Conservation (phyloP, 2,113 vertebrate genomes). For the Tinamus guttatus region DNA sequence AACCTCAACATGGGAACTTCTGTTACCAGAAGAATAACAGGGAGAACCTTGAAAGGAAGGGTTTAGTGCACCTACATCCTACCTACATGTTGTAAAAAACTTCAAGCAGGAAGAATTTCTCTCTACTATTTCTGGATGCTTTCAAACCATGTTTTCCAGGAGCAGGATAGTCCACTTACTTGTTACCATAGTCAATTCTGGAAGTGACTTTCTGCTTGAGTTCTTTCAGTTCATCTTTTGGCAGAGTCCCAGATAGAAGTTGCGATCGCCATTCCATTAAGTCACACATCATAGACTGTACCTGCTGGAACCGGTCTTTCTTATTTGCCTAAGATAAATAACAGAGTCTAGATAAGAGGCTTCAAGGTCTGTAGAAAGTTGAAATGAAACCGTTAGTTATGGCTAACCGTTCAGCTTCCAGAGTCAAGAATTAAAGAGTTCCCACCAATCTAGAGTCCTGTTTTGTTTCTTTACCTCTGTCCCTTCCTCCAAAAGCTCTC, state of each 20-base stretch:
- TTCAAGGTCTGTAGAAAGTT: background rate
- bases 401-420: background rate
- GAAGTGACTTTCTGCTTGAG: conserved; percentile 98
- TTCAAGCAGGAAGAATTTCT: background rate
- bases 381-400: background rate
- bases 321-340: conserved; percentile 82
- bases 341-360: background rate
- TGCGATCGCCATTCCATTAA: conserved; percentile 98
- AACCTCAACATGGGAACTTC: background rate
- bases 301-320: conserved; percentile 83
- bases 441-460: background rate
- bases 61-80: background rate
- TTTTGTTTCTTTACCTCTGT: background rate
- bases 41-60: background rate
- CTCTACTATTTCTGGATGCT: background rate
- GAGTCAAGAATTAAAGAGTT: background rate
- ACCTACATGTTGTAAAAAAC: background rate
- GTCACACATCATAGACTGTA: conserved; percentile 93
- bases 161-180: conserved; percentile 70
- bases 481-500: background rate
- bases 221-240: conserved; percentile 96
- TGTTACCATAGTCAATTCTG: conserved; percentile 98
- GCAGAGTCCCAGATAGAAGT: conserved; percentile 94
- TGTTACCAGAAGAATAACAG: background rate
- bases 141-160: background rate